Percentiles rank a stretch among this genome's conserved stretches.
Evolutionary conservation across 2,888 invertebrate species (phyloP).

Genomic region (Polydrusus tereticollis): DNA sequence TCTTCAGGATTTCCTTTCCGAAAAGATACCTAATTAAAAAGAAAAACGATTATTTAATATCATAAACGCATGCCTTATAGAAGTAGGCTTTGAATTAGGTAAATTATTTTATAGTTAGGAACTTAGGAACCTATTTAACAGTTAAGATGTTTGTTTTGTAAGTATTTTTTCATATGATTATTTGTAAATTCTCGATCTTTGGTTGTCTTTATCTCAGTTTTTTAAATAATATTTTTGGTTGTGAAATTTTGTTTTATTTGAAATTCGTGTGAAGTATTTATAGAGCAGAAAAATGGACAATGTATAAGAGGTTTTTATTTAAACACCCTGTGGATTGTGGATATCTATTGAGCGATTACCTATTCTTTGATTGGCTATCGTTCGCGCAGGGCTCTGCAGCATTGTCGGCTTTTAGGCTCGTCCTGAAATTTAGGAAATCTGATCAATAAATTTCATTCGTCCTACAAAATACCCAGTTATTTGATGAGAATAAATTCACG

Average conservation of each 20-base stretch:
- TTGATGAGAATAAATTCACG: too few species aligned
- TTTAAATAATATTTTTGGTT: background rate
- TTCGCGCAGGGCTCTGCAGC: background rate
- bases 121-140: background rate
- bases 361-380: background rate
- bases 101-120: slow-evolving; percentile 12
- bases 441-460: too few species aligned
- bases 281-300: too few species aligned
- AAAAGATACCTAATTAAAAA: slow-evolving; percentile 5
- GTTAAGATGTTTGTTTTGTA: background rate
- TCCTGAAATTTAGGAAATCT: too few species aligned
- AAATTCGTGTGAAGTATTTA: background rate
- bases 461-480: too few species aligned
- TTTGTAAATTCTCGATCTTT: background rate
- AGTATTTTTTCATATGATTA: background rate
- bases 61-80: slow-evolving; percentile 28
- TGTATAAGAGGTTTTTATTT: background rate
- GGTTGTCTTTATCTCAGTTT: background rate
- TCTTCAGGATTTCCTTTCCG: background rate
- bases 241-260: background rate
- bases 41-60: slow-evolving; percentile 18
- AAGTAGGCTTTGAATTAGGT: slow-evolving; percentile 12
- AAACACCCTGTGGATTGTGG: slow-evolving; percentile 20
- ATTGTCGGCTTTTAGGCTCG: background rate
- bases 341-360: slow-evolving; percentile 18